Evolutionary conservation across 2,797 vertebrate genomes (phyloP).

Genomic region (Merluccius polli): DNA sequence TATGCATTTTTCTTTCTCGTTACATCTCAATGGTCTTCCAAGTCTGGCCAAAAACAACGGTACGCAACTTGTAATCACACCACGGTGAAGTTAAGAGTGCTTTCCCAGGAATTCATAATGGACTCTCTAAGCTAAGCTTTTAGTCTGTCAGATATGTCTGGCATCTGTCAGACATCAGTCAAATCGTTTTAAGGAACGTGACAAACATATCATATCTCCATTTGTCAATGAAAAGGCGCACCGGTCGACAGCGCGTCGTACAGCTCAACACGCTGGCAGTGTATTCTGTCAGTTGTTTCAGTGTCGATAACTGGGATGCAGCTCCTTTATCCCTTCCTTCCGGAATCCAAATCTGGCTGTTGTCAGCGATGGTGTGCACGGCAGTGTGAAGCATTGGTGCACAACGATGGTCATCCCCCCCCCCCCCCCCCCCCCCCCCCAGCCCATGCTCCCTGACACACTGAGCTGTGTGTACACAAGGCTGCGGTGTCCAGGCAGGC

Average conservation of each 20-base stretch:
- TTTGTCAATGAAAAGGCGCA: not conserved
- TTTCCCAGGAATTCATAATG: too few relatives aligned
- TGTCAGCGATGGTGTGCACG: conserved; percentile 25
- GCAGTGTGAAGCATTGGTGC: conserved; percentile 53
- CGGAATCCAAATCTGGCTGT: conserved; percentile 41
- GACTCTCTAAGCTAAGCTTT: too few relatives aligned
- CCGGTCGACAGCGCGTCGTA: not conserved
- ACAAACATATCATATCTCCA: not conserved
- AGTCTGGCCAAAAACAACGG: too few relatives aligned
- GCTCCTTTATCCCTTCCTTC: conserved; percentile 31
- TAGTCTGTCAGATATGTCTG: too few relatives aligned
- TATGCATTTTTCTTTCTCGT: too few relatives aligned
- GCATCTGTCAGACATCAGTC: too few relatives aligned
- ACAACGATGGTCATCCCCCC: conserved; percentile 54
- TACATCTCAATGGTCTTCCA: too few relatives aligned
- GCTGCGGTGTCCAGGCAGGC: conserved; percentile 34
- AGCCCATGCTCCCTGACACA: not conserved
- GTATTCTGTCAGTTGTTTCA: conserved; percentile 39
- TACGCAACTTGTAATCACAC: too few relatives aligned
- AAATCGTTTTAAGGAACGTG: not conserved
- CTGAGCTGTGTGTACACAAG: conserved; percentile 31
- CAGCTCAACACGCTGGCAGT: conserved; percentile 15
- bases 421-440: too few relatives aligned
- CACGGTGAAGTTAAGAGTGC: too few relatives aligned
- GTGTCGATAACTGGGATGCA: conserved; percentile 32